These are phyloP conservation scores for Diuraphis noxia DNA, from an alignment of 1,140 invertebrate genomes.

Conservation along the genomic window DNA sequence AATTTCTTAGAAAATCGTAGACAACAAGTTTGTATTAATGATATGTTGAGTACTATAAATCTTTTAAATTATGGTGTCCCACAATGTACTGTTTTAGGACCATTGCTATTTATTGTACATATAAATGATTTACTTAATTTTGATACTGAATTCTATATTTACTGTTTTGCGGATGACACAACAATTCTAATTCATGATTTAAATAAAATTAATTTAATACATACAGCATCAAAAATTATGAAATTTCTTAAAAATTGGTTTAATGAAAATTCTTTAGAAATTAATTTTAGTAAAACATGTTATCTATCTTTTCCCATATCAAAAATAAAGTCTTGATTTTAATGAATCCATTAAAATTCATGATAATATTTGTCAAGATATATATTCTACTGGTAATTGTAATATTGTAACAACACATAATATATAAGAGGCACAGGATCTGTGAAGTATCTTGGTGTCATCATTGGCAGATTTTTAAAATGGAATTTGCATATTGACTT, in stretches of 20 bases:
- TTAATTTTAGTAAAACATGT: not conserved
- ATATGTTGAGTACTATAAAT: not conserved
- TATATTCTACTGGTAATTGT: no score
- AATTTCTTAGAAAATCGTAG: no score
- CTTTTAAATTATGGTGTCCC: not conserved
- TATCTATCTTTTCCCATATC: not conserved
- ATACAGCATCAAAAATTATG: not conserved
- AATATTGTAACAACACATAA: no score
- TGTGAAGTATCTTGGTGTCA: no score
- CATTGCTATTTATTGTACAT: not conserved
- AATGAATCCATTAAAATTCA: no score
- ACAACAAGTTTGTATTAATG: not conserved
- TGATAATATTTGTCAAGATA: no score
- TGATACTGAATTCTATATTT: not conserved
- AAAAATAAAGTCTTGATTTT: not conserved
- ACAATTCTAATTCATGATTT: not conserved
- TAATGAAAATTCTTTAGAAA: not conserved
- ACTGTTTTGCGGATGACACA: not conserved
- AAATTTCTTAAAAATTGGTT: not conserved
- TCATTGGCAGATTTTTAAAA: no score
- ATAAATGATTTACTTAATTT: not conserved
- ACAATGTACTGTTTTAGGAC: not conserved
- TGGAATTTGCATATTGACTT: no score
- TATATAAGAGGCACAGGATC: no score
- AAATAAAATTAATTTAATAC: not conserved